Evolutionary conservation across 2,888 invertebrate genomes (phyloP).

Genomic region (Parnassius smintheus): DNA sequence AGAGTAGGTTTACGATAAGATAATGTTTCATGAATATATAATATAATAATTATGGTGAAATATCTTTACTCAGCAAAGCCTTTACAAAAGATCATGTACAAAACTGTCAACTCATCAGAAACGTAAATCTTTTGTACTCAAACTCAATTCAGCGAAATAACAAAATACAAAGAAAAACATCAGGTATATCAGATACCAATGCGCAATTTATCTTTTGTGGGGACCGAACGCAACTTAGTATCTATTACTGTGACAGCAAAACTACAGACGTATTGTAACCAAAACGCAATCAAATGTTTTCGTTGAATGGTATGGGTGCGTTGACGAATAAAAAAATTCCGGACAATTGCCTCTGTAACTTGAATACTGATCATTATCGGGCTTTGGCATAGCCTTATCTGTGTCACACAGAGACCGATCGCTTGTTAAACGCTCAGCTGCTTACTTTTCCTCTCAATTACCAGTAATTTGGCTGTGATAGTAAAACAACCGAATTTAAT

Average conservation of each 20-base stretch:
- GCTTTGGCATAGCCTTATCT: constrained; percentile 68
- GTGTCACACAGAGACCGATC: constrained; percentile 66
- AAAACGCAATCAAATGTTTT: constrained; percentile 75
- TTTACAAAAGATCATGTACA: constrained; percentile 14
- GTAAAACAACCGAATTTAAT: constrained; percentile 15
- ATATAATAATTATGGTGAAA: too few relatives aligned
- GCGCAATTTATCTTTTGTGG: constrained; percentile 72
- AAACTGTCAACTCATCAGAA: constrained; percentile 49
- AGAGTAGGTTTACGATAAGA: too few relatives aligned
- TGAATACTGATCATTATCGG: constrained; percentile 77
- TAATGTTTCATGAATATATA: too few relatives aligned
- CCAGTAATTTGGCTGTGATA: constrained; percentile 30
- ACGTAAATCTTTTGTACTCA: constrained; percentile 53
- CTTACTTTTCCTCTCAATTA: constrained; percentile 68
- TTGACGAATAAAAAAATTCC: constrained; percentile 56
- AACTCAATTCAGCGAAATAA: constrained; percentile 41
- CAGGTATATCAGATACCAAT: constrained; percentile 75
- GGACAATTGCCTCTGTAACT: constrained; percentile 71
- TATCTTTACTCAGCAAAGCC: background rate
- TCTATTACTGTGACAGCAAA: constrained; percentile 62
- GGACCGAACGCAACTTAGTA: constrained; percentile 59
- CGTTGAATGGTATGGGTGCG: constrained; percentile 44
- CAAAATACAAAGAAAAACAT: constrained; percentile 58
- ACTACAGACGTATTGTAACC: constrained; percentile 62
- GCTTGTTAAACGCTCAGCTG: constrained; percentile 60